Evolutionary conservation across 2,797 vertebrate species (phyloP).

Genomic region (Sciurus carolinensis): DNA sequence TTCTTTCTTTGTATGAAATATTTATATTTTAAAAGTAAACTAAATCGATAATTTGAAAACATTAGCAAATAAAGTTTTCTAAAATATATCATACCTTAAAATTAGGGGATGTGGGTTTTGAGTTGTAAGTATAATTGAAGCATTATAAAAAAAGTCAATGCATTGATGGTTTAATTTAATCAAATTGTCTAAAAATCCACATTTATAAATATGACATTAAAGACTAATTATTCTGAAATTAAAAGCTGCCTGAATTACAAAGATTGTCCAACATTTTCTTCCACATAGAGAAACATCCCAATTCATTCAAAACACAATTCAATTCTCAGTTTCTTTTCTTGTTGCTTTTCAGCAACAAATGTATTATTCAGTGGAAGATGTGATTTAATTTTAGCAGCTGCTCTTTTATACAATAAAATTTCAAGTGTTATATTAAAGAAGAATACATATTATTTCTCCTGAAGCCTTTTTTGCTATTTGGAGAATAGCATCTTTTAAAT

Average conservation of each 20-base stretch:
- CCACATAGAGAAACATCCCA: not conserved
- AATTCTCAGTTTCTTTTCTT: slow-evolving; percentile 42
- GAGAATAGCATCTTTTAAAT: not conserved
- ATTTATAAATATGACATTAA: slow-evolving; percentile 9
- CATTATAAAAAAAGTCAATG: not conserved
- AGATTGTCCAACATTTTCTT: not conserved
- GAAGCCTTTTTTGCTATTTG: not conserved
- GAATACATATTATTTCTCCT: not conserved
- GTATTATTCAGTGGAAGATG: not conserved
- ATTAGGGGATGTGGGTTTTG: not conserved
- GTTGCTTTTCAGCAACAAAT: slow-evolving; percentile 27
- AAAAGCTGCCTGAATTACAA: slow-evolving; percentile 36
- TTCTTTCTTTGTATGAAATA: slow-evolving; percentile 12
- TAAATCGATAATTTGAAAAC: not conserved
- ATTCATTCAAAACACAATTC: slow-evolving; percentile 31
- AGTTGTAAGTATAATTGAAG: not conserved
- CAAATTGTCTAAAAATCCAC: not conserved
- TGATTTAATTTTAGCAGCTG: slow-evolving; percentile 66
- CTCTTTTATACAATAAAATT: slow-evolving; percentile 17
- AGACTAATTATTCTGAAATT: slow-evolving; percentile 22
- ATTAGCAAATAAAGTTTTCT: not conserved
- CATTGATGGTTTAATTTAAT: slow-evolving; percentile 7
- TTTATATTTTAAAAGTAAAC: slow-evolving; percentile 28
- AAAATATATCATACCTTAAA: slow-evolving; percentile 13
- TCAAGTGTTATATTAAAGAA: slow-evolving; percentile 46